phyloP scores from a whole-genome alignment of 2,797 vertebrate species.

The Tachyglossus aculeatus region DNA sequence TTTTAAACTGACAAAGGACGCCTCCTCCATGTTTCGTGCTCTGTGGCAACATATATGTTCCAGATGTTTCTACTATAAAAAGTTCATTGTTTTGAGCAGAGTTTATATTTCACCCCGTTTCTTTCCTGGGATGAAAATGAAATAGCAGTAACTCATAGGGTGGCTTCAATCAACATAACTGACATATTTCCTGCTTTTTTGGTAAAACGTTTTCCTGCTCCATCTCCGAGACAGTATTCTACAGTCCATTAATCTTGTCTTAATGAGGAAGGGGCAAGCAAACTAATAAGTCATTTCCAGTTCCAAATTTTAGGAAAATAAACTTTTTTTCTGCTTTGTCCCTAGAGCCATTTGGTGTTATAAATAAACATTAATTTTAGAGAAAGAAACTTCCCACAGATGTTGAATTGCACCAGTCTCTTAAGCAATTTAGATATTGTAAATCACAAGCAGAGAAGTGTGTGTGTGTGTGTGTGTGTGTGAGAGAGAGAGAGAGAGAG shows the following conservation, averaged over 20 bases:
- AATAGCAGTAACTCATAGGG: background rate
- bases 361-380: conserved; percentile 11
- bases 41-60: background rate
- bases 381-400: conserved; percentile 1
- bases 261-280: background rate
- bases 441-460: background rate
- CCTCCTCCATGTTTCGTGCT: background rate
- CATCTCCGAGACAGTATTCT: background rate
- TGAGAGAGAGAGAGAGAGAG: too few species aligned
- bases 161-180: fast-evolving
- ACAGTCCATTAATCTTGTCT: background rate
- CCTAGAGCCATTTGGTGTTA: background rate
- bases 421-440: background rate
- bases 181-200: conserved; percentile 4
- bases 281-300: background rate
- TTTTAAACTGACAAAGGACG: background rate
- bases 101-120: background rate
- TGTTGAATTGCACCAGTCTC: background rate
- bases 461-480: too few species aligned
- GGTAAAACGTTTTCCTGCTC: background rate
- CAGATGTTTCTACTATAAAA: background rate
- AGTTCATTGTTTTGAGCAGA: background rate
- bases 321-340: background rate
- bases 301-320: background rate
- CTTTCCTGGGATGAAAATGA: background rate